Evolutionary conservation across 2,888 invertebrate species (phyloP).

Genomic region (Lasioglossum vierecki): DNA sequence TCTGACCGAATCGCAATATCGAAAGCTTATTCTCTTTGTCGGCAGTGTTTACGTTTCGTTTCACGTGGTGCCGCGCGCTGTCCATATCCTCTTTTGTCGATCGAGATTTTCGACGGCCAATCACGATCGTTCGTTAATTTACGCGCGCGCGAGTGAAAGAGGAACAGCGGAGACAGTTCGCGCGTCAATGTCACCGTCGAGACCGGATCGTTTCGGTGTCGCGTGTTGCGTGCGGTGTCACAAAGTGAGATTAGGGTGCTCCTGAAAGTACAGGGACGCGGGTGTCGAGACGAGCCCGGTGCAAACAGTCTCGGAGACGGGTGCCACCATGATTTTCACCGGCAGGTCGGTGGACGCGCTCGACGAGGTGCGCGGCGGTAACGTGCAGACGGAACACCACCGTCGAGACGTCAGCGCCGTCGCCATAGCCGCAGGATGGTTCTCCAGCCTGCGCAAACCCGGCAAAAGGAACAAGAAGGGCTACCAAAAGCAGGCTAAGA

Average conservation of each 20-base stretch:
- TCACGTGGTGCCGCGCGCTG: neutral
- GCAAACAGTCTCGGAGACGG: slow-evolving; percentile 30
- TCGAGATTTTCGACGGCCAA: neutral
- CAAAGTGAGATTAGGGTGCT: slow-evolving; percentile 47
- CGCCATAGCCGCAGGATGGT: slow-evolving; percentile 89
- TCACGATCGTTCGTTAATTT: neutral
- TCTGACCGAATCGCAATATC: neutral
- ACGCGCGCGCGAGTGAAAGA: neutral
- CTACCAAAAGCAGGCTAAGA: slow-evolving; percentile 79
- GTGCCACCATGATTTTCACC: slow-evolving; percentile 79
- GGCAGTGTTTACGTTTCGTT: neutral
- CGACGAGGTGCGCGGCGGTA: slow-evolving; percentile 74
- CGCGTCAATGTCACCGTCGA: slow-evolving; percentile 51
- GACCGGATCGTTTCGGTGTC: slow-evolving; percentile 10
- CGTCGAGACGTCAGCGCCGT: slow-evolving; percentile 77
- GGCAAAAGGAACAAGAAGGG: slow-evolving; percentile 82
- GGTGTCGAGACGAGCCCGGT: slow-evolving; percentile 16
- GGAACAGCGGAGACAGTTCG: neutral
- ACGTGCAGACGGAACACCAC: slow-evolving; percentile 61
- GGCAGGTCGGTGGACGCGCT: slow-evolving; percentile 80
- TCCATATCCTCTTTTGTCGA: neutral
- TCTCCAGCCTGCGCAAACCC: slow-evolving; percentile 90
- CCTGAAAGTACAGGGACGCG: slow-evolving; percentile 19
- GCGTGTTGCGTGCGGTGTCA: slow-evolving; percentile 29
- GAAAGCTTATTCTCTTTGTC: too few species aligned